Conservation (phyloP, 1,140 invertebrate genomes). For the Drosophila suzukii region DNA sequence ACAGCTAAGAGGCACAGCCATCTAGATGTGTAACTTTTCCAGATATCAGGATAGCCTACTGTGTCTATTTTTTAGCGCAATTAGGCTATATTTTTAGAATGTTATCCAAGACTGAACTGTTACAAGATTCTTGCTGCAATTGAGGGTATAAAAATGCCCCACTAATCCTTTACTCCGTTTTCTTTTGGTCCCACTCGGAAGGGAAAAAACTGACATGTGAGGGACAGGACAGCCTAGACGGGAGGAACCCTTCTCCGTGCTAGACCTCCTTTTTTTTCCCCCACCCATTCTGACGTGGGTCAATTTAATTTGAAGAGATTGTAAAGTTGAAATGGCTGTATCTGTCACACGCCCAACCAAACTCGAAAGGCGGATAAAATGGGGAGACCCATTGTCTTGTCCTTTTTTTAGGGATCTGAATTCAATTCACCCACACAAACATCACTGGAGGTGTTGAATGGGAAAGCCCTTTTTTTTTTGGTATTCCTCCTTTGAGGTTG, state of each 20-base stretch:
- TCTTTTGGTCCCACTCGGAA: neutral
- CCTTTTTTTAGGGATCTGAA: conserved; percentile 15
- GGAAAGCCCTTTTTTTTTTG: conserved; percentile 6
- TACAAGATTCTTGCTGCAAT: conserved; percentile 18
- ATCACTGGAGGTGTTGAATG: conserved; percentile 30
- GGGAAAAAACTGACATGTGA: conserved; percentile 39
- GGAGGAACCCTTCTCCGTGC: conserved; percentile 4
- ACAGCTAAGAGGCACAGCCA: neutral
- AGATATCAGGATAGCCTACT: neutral
- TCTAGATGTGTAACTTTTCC: neutral
- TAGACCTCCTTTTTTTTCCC: neutral
- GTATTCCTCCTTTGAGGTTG: neutral
- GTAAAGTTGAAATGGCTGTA: conserved; percentile 59
- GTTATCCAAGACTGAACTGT: neutral
- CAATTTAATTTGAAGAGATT: conserved; percentile 77
- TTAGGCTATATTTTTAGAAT: too few relatives aligned
- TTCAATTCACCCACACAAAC: conserved; percentile 8
- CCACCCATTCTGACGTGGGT: conserved; percentile 64
- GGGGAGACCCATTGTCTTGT: conserved; percentile 32
- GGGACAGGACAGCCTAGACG: conserved; percentile 27
- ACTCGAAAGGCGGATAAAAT: neutral
- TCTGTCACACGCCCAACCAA: conserved; percentile 46
- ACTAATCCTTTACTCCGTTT: conserved; percentile 32
- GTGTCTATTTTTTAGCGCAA: neutral
- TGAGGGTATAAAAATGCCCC: conserved; percentile 15